A percentile compares a stretch with the other conserved stretches of the same genome.
Conservation (phyloP, 2,113 vertebrate species). For the Clarias gariepinus region DNA sequence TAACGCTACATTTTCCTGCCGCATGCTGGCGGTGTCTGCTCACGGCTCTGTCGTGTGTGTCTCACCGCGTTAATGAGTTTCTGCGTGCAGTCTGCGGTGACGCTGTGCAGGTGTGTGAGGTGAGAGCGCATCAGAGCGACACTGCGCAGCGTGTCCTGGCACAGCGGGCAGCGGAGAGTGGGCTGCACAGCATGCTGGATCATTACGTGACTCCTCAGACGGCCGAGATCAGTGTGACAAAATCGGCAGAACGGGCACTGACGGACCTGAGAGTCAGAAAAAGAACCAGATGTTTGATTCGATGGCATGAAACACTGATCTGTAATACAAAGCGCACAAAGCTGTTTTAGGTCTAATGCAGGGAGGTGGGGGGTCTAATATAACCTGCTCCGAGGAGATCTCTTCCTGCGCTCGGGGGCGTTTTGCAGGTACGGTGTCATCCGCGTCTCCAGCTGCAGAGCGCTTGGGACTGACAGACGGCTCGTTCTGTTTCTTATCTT, state of each 20-base stretch:
- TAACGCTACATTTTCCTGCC: not conserved
- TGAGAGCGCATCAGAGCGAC: constrained; percentile 90
- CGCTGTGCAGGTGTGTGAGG: constrained; percentile 96
- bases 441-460: constrained; percentile 75
- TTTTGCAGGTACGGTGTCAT: constrained; percentile 81
- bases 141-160: constrained; percentile 92
- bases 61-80: constrained; percentile 96
- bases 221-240: constrained; percentile 78
- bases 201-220: constrained; percentile 84
- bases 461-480: constrained; percentile 77
- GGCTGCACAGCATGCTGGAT: constrained; percentile 87
- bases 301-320: not conserved
- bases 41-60: not conserved
- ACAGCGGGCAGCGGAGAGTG: constrained; percentile 89
- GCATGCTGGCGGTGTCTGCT: not conserved
- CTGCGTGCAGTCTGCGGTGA: constrained; percentile 95
- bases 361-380: not conserved
- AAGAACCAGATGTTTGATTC: not conserved
- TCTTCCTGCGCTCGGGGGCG: constrained; percentile 76
- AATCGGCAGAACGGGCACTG: constrained; percentile 93
- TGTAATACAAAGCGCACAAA: not conserved
- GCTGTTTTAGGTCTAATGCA: not conserved
- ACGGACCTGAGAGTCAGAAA: constrained; percentile 75
- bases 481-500: constrained; percentile 82
- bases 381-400: constrained; percentile 22